These are phyloP conservation scores for Rhinoraja longicauda DNA, from an alignment of 2,797 vertebrate genomes.

Conservation along the genomic window DNA sequence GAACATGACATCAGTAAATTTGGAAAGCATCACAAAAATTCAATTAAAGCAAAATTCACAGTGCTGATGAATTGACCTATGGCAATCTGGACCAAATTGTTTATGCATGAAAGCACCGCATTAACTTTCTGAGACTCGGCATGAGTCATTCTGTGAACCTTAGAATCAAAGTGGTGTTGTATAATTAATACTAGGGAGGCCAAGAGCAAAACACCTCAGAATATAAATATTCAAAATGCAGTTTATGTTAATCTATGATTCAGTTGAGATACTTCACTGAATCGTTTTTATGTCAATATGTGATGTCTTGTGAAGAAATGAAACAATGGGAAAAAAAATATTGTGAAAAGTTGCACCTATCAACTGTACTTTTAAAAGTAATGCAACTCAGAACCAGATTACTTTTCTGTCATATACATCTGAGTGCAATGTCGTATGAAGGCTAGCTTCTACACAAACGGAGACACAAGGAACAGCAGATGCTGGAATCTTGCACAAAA, in stretches of 20 bases:
- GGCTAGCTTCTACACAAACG: no score
- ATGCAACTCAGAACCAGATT: background rate
- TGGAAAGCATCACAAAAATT: background rate
- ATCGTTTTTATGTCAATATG: background rate
- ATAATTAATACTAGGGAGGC: background rate
- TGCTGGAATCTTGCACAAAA: no score
- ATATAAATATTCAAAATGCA: background rate
- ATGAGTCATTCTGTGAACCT: background rate
- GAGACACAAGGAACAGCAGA: no score
- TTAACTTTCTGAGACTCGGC: background rate
- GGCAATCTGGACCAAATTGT: background rate
- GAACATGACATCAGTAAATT: conserved; percentile 4
- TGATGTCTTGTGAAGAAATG: background rate
- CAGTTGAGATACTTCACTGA: background rate
- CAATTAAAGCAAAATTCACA: background rate
- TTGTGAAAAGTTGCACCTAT: background rate
- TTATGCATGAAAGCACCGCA: background rate
- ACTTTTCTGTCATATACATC: no score
- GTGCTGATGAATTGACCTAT: background rate
- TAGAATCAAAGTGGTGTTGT: background rate
- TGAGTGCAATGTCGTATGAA: no score
- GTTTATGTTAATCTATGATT: background rate
- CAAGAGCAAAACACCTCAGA: no score
- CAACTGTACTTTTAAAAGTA: background rate
- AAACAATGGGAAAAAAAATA: background rate